Base-by-base conservation (phyloP, 2,888 invertebrate species). In the Nipponacmea schrenckii region DNA sequence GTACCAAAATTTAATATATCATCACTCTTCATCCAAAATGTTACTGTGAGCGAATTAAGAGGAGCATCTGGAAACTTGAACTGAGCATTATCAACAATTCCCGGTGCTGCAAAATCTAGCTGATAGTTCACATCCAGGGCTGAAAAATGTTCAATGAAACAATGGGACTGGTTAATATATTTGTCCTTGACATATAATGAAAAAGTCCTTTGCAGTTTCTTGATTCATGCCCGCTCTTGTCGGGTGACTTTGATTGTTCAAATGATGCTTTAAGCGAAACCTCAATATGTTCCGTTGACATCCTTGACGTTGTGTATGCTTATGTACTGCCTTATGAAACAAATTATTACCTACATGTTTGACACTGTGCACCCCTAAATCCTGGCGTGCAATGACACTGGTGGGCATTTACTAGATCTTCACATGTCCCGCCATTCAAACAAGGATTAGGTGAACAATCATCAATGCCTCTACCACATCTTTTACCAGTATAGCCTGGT, bases 1-100 rank as follows among this genome's bases (percentile, higher is more conserved):
- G 93, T 93, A 15, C 93, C 93, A 81, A 93, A 93, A 85, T 93
- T 93, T 64, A 91, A 90, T 15, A 87, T 90, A 81, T 93, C 93
- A 31, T 87, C 83, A 0, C 92, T 92, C 81, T 91, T 90, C 83
- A 93, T 90, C 93, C 93, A 93, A 64, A 92, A 89, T 79, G 93
- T 92, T 50, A 92, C 89, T 1, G 92, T 91, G 20, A 92, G 88
- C 89, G 92, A 81, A 17, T 78, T 80, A 77, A 84, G 89, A 24
- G 87, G 84, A 1, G 81, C 79, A 2, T 91, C 91, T 56, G 56
- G 56, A 1, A 91, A 91, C 45, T 89, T 87, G 62, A 92, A 79
- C 77, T 90, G 87, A 0, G 92, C 90, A 80, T 91, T 93, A 83
- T 93, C 91, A n/a, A 91, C 90, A 0, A 91, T 91, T 45, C 91